These are phyloP conservation scores for Machimus atricapillus DNA, from an alignment of 2,888 invertebrate species.

Conservation along the genomic window DNA sequence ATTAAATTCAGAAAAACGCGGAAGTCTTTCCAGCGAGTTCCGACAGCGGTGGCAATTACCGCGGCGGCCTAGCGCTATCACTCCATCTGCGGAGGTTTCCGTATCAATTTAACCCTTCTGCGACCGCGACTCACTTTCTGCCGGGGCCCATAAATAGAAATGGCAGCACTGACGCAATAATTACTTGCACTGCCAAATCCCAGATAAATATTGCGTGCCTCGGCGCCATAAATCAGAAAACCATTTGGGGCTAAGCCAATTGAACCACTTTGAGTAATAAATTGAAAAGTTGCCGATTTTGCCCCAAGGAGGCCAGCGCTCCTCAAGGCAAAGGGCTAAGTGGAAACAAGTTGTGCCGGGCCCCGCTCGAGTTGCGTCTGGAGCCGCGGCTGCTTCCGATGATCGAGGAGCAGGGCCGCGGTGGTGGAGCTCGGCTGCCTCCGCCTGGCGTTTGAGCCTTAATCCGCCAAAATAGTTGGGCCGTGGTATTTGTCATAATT, in stretches of 20 bases:
- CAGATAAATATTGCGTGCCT: slow-evolving; percentile 55
- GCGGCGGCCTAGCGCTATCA: background rate
- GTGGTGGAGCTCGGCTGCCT: background rate
- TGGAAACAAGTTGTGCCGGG: slow-evolving; percentile 19
- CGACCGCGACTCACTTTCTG: background rate
- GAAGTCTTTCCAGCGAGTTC: background rate
- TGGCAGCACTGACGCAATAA: slow-evolving; percentile 46
- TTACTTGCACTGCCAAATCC: slow-evolving; percentile 46
- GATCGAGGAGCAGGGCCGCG: background rate
- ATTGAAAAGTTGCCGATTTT: slow-evolving; percentile 55
- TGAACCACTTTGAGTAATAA: slow-evolving; percentile 56
- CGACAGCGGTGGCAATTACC: background rate
- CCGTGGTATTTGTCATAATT: slow-evolving; percentile 44
- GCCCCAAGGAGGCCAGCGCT: slow-evolving; percentile 44
- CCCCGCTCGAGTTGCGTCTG: background rate
- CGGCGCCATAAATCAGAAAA: slow-evolving; percentile 57
- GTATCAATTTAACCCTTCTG: slow-evolving; percentile 34
- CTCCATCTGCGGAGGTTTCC: background rate
- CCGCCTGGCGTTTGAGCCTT: background rate
- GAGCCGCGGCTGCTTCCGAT: background rate
- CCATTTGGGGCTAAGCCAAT: slow-evolving; percentile 55
- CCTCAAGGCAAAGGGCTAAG: slow-evolving; percentile 36
- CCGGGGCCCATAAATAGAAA: slow-evolving; percentile 42
- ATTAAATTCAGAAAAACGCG: background rate
- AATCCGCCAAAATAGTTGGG: slow-evolving; percentile 44